Evolutionary conservation across 2,113 vertebrate species (phyloP).

Genomic region (Etia nguti): DNA sequence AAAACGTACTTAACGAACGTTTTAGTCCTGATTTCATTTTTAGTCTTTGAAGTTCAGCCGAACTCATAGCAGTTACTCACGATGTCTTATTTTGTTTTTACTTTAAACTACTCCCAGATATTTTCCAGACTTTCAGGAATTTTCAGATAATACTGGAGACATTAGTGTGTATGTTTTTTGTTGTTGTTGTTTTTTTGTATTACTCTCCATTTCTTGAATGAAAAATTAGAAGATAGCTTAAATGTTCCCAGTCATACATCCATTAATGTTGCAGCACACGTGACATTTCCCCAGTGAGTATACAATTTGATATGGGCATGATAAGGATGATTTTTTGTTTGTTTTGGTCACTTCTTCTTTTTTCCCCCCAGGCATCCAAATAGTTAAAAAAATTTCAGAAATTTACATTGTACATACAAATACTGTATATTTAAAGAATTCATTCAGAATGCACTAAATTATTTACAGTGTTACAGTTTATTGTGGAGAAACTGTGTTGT

Average conservation of each 20-base stretch:
- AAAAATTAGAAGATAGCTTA: neutral
- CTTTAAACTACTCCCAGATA: neutral
- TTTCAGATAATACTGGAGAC: neutral
- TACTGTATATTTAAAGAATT: neutral
- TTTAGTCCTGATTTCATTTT: neutral
- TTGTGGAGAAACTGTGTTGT: conserved; percentile 15
- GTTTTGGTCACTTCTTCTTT: neutral
- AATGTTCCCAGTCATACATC: neutral
- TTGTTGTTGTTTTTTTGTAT: neutral
- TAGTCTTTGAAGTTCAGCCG: neutral
- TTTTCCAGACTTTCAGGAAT: neutral
- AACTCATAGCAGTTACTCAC: neutral
- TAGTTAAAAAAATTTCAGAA: neutral
- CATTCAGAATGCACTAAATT: neutral
- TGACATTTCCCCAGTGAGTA: neutral
- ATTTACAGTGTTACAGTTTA: conserved; percentile 18
- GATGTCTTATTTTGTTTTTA: neutral
- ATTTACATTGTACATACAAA: neutral
- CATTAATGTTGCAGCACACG: neutral
- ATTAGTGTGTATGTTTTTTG: neutral
- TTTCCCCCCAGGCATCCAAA: neutral
- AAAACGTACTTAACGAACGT: neutral
- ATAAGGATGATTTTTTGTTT: neutral
- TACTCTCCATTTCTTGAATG: neutral
- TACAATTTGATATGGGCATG: neutral